Evolutionary conservation across 2,113 vertebrate genomes (phyloP).

Genomic region (Axis porcinus): DNA sequence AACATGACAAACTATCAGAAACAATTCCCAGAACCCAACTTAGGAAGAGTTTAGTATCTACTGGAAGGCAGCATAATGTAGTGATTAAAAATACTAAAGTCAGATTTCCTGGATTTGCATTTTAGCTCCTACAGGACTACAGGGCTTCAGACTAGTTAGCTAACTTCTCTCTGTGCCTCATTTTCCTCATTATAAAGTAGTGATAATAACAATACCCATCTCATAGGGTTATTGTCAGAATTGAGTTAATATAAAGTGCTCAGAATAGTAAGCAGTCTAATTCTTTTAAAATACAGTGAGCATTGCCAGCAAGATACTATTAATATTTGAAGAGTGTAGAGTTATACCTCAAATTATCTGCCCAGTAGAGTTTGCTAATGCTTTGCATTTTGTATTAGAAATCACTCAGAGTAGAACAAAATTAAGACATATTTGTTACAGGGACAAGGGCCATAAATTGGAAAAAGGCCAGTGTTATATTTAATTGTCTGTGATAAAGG

Average conservation of each 20-base stretch:
- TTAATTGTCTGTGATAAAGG: neutral
- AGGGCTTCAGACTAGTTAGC: neutral
- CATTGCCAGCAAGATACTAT: neutral
- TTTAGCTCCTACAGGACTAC: neutral
- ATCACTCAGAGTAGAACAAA: neutral
- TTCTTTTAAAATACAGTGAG: neutral
- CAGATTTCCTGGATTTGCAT: neutral
- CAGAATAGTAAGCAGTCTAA: neutral
- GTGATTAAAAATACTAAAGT: neutral
- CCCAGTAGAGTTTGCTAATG: neutral
- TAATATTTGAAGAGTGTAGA: neutral
- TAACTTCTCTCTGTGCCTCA: neutral
- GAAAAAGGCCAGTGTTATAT: neutral
- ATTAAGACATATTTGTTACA: neutral
- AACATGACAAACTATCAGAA: neutral
- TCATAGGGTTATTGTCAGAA: neutral
- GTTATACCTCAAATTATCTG: neutral
- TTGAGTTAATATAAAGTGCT: neutral
- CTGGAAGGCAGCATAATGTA: neutral
- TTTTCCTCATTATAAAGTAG: neutral
- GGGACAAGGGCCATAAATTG: neutral
- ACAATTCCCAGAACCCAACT: neutral
- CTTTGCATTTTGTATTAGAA: neutral
- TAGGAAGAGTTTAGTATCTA: neutral
- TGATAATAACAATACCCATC: neutral